Percentiles rank a stretch among this genome's conserved stretches.
These are phyloP conservation scores for Oriolus oriolus DNA, from an alignment of 2,113 vertebrate species.

Conservation along the genomic window DNA sequence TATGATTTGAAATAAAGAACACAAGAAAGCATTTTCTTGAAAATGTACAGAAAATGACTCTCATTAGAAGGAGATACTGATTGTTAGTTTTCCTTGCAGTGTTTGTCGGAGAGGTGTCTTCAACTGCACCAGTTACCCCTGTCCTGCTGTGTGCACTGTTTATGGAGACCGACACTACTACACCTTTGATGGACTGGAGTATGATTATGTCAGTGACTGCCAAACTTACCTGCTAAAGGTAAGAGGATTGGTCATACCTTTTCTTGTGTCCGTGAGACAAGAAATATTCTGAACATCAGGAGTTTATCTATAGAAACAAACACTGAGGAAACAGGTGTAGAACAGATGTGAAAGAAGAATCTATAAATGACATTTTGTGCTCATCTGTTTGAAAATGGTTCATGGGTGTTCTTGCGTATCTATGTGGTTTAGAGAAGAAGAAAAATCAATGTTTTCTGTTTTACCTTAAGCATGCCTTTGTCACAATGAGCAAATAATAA, in stretches of 20 bases:
- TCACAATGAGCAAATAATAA: not conserved
- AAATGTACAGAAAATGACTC: not conserved
- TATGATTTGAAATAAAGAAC: not conserved
- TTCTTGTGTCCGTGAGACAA: not conserved
- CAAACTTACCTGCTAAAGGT: slow-evolving; percentile 91
- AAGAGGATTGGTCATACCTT: not conserved
- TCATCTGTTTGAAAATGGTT: not conserved
- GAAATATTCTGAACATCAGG: not conserved
- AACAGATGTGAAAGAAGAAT: not conserved
- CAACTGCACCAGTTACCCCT: slow-evolving; percentile 91
- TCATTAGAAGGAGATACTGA: not conserved
- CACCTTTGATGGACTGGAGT: slow-evolving; percentile 94
- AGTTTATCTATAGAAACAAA: not conserved
- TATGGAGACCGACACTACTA: slow-evolving; percentile 96
- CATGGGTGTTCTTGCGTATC: rapidly evolving
- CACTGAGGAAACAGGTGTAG: not conserved
- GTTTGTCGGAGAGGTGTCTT: slow-evolving; percentile 91
- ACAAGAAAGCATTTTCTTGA: not conserved
- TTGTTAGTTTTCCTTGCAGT: slow-evolving; percentile 67
- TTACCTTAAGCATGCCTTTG: not conserved
- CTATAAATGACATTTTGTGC: not conserved
- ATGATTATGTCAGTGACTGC: slow-evolving; percentile 94
- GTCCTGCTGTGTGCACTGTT: slow-evolving; percentile 91
- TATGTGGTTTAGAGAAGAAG: not conserved
- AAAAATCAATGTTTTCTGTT: not conserved